Base-by-base conservation (phyloP, 2,113 vertebrate genomes). In the Clarias macrocephalus region DNA sequence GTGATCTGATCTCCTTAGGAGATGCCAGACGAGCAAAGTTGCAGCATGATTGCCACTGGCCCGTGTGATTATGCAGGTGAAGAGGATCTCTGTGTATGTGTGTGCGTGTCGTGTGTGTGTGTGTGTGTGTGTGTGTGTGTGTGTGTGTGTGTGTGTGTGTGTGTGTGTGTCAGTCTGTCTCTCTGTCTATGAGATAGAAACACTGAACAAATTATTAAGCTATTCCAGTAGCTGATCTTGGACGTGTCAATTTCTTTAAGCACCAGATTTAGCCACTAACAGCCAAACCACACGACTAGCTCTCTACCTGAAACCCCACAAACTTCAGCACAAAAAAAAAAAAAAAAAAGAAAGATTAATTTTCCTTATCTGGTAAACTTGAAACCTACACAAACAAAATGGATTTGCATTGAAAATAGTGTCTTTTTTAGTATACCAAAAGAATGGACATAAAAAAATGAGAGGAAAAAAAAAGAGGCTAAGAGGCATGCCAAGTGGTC, bases 401-500 rank as follows among this genome's bases (percentile, higher is more conserved):
- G 37, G 28, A 80, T 19, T n/a, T 65, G 48, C 33, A 75, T 23
- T 54, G 12, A 85, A 52, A 66, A 82, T 6, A 52, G 15, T 28
- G 28, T 59, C 79, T 63, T 81, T 66, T 70, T 76, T 65, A 33
- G n/a, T 79, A 65, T 56, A 85, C 48, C 42, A 60, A 84, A 86
- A 68, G 48, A 72, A 83, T 37, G 37, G 18, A 9, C 42, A n/a
- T 28, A 48, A 76, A 87, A 88, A 85, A 86, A 85, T 5, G 48
- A 82, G 48, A 37, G 68, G 63, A 88, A 52, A 83, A 30, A 37
- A 72, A 88, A 85, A 76, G 60, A 84, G 85, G 57, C 83, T 76
- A 80, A 85, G 68, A 75, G 16, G 18, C 57, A 88, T 83, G 89
- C 87, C 90, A 91, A 86, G 79, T 86, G 54, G 86, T 84, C 79